Base-by-base conservation (phyloP, 2,888 invertebrate genomes). In the Hesperia comma region DNA sequence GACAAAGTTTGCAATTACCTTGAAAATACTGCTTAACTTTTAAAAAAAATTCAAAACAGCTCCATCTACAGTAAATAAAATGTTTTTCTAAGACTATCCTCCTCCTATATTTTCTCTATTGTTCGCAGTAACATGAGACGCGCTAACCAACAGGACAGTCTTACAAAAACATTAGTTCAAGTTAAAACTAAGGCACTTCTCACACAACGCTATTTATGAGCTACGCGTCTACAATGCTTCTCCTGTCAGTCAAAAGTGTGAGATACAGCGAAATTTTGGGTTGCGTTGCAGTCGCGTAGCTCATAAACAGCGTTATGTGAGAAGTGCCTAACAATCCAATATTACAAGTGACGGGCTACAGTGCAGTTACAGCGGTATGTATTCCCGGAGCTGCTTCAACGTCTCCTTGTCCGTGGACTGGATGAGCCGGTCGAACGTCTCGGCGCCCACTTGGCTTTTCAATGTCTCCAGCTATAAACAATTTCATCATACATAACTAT, bases 371-470 rank as follows among this genome's bases (percentile, higher is more conserved):
- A 93, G 81, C 26, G 91, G 89, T 78, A 93, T 86, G 71, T 95
- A 95, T 78, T 94, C 95, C 78, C 94, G 92, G 70, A 97, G 93
- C 81, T 96, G 96, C 69, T 95, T 93, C 77, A 96, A 85, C 1
- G 96, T 96, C 73, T 96, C 96, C 3, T 94, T 93, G 76, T 96
- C 96, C 0, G 97, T 94, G 2, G 95, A 94, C 63, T 94, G 94
- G 78, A 97, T 87, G 62, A 98, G 90, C 67, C 95, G 95, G 68
- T 96, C 94, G 83, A 97, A 98, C 10, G 95, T 94, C 56, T 94
- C 94, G n/a, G 94, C 93, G 0, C 98, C 98, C n/a, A 97, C 89
- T 83, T 96, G 95, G 69, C 93, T 93, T 78, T 95, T 95, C 69
- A 98, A 87, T 17, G 95, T 94, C 71, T 93, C 93, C 73, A 97